Base-by-base conservation (phyloP, 1,140 invertebrate species). In the Diabrotica virgifera region DNA sequence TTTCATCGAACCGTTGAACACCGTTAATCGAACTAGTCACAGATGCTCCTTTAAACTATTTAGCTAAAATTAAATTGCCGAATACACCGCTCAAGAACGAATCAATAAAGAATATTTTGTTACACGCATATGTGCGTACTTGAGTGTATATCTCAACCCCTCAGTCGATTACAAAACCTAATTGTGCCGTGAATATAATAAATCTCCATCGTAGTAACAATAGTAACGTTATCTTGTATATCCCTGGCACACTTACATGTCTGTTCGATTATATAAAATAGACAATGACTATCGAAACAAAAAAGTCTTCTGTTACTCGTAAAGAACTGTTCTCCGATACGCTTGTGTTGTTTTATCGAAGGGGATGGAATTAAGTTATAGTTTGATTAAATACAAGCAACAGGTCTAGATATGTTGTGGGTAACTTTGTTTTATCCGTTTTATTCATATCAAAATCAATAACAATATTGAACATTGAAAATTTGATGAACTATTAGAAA, bases 201-300 rank as follows among this genome's bases (percentile, higher is more conserved):
- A 57, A 12, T 36, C 36, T 37, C 55, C 7, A n/a, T 57, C 24
- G 24, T 13, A 53, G 55, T 63, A 63, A 63, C 61, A 63, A 63
- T 37, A 55, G 61, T 35, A 36, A 63, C 53, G 62, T 38, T 63
- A 63, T 63, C 62, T 63, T 63, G 37, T 62, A 40, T 50, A 63
- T 36, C 55, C 35, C 46, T 57, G 62, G 62, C 62, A 63, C 62
- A 63, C 62, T 63, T 58, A 52, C 14, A 14, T 38, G 55, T 63
- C 62, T 56, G 62, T 38, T 62, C 52, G 24, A 24, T 58, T 50
- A 63, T 36, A 37, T 24, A 50, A n/a, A 46, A 46, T 46, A 46
- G n/a, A n/a, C 40, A n/a, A n/a, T n/a, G 40, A 10, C 40, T 10
- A 46, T 46, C 8, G 40, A 46, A 46, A 46, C 40, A 46, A 46